Percentiles rank a stretch among this genome's conserved stretches.
Evolutionary conservation across 92 coral and sea anemone genomes (phyloP).

Genomic region (Metridium senile): DNA sequence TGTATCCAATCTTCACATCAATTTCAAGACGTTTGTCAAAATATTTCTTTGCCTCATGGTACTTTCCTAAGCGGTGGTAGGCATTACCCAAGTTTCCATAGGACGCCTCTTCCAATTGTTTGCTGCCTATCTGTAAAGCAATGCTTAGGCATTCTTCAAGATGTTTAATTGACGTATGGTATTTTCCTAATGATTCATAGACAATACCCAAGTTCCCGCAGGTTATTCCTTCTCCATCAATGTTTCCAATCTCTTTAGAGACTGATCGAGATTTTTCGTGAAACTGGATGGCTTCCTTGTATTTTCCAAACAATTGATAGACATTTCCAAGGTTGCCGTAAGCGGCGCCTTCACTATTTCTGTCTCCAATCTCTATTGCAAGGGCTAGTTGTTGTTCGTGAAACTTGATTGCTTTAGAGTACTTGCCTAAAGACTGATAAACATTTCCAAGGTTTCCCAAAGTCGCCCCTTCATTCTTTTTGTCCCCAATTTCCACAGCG

Average conservation of each 20-base stretch:
- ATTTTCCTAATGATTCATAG: constrained; percentile 6
- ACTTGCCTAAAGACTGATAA: not conserved
- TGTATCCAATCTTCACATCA: not conserved
- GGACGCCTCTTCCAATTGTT: not conserved
- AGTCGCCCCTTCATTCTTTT: not conserved
- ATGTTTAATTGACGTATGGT: constrained; percentile 12
- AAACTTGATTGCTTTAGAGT: not conserved
- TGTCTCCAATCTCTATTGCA: constrained; percentile 4
- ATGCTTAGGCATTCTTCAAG: not conserved
- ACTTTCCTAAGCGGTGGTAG: constrained; percentile 6
- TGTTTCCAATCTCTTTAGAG: constrained; percentile 17
- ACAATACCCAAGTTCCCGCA: constrained; percentile 18
- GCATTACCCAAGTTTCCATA: constrained; percentile 18
- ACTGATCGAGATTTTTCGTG: not conserved
- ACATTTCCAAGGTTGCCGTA: constrained; percentile 25
- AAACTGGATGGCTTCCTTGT: constrained; percentile 13
- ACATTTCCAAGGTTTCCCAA: not conserved
- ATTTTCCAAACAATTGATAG: constrained; percentile 9
- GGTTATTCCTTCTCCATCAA: not conserved
- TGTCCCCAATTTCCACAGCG: not conserved
- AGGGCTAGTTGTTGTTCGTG: not conserved
- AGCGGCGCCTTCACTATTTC: not conserved
- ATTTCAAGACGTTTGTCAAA: constrained; percentile 5
- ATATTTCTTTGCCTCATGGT: constrained; percentile 16
- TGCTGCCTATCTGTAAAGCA: constrained; percentile 9